These are phyloP conservation scores for Thunnus albacares DNA, from an alignment of 2,797 vertebrate species.

Conservation along the genomic window DNA sequence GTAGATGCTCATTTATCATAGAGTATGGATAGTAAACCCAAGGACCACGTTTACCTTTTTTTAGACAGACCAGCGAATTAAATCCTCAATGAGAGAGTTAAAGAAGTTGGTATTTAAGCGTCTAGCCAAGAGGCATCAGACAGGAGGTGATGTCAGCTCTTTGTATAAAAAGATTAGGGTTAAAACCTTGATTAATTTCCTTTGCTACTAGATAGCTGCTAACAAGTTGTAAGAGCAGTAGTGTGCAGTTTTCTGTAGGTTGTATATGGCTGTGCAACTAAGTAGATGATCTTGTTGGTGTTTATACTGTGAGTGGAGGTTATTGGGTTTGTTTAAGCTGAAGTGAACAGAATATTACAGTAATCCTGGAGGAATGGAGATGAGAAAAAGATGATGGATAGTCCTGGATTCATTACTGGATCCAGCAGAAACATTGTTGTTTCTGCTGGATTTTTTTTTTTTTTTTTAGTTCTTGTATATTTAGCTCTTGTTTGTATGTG, in stretches of 20 bases:
- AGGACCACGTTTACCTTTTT: neutral
- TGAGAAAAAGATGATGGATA: conserved; percentile 30
- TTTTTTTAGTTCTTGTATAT: conserved; percentile 13
- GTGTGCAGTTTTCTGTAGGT: neutral
- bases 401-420: conserved; percentile 38
- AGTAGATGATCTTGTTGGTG: conserved; percentile 2
- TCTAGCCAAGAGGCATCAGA: neutral
- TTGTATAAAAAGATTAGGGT: neutral
- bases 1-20: conserved; percentile 26
- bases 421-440: too few species aligned
- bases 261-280: neutral
- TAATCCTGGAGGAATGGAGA: conserved; percentile 11
- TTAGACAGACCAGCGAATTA: neutral
- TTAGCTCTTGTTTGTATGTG: conserved; percentile 18
- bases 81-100: neutral
- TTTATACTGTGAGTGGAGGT: conserved; percentile 31
- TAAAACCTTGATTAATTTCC: neutral
- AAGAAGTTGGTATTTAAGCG: neutral
- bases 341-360: conserved; percentile 57
- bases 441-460: conserved; percentile 20
- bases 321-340: conserved; percentile 30
- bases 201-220: neutral
- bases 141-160: neutral
- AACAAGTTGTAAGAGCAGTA: neutral
- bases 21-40: neutral